Percentiles rank a stretch among this genome's conserved stretches.
These are phyloP conservation scores for Phyllostomus hastatus DNA, from an alignment of 2,113 vertebrate species.

Conservation along the genomic window DNA sequence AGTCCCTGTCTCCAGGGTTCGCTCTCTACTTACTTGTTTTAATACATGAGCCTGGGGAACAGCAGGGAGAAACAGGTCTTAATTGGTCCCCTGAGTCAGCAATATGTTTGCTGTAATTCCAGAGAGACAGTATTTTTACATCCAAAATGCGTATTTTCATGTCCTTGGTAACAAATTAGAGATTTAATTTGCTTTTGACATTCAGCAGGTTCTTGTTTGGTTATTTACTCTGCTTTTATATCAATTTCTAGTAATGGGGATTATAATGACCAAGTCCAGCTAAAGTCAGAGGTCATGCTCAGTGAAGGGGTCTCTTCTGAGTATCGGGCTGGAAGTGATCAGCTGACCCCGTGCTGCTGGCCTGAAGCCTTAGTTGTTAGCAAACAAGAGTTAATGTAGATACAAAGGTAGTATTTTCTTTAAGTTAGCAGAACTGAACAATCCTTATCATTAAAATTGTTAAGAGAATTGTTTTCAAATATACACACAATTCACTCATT, in stretches of 20 bases:
- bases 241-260: background rate
- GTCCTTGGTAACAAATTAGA: background rate
- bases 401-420: background rate
- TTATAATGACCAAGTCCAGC: background rate
- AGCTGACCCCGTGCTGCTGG: background rate
- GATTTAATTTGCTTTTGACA: background rate
- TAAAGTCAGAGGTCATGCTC: background rate
- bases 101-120: background rate
- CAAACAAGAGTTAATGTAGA: background rate
- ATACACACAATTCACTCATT: background rate
- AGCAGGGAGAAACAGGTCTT: background rate
- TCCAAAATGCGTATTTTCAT: background rate
- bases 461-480: background rate
- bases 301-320: background rate
- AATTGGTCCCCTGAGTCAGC: too few species aligned
- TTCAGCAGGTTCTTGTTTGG: background rate
- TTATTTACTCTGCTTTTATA: background rate
- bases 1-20: background rate
- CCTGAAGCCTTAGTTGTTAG: background rate
- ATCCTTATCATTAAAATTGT: background rate
- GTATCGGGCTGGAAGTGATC: background rate
- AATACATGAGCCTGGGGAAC: background rate
- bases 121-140: background rate
- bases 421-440: background rate
- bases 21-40: background rate